Base-by-base conservation (phyloP, 2,888 invertebrate species). In the Heliconius ethilla region DNA sequence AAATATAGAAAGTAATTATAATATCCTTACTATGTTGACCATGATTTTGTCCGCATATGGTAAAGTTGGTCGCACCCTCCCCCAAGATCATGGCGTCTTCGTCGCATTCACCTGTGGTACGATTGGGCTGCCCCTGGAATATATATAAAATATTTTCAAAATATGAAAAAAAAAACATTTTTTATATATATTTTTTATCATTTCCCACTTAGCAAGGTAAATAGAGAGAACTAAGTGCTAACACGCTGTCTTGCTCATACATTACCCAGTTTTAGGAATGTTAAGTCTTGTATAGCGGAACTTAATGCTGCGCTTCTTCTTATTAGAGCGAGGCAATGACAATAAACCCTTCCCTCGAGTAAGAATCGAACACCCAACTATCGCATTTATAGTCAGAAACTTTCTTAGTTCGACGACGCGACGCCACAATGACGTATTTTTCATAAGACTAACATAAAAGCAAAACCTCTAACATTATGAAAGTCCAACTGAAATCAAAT, bases 41-140 rank as follows among this genome's bases (percentile, higher is more conserved):
- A 85, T 97, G 97, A 86, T 98, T 98, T 86, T 97, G 96, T 1
- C 98, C 98, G 86, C 98, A 98, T 15, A 98, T 84, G 22, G 95
- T 95, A 82, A 97, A 94, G 76, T 95, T 95, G 74, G 94, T 95
- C 0, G 94, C 92, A 27, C 92, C 93, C 7, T 95, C 96, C 0
- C 96, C 96, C 27, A 97, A 87, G 3, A 94, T 89, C 89, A 97
- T 96, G 11, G 96, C 92, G 85, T 98, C 98, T 69, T 97, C 96
- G 82, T 97, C 97, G 84, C 98, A 98, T 62, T 96, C 95, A 0
- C 98, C 98, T 0, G 97, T 97, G 45, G 92, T 94, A 76, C 97
- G 93, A 86, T 98, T 97, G 0, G 98, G 98, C 87, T 98, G 98
- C 27, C 97, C 97, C 97, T 97, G 88, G 66, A 91, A 83, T 25